Evolutionary conservation across 1,140 invertebrate species (phyloP).

Genomic region (Cataglyphis hispanica): DNA sequence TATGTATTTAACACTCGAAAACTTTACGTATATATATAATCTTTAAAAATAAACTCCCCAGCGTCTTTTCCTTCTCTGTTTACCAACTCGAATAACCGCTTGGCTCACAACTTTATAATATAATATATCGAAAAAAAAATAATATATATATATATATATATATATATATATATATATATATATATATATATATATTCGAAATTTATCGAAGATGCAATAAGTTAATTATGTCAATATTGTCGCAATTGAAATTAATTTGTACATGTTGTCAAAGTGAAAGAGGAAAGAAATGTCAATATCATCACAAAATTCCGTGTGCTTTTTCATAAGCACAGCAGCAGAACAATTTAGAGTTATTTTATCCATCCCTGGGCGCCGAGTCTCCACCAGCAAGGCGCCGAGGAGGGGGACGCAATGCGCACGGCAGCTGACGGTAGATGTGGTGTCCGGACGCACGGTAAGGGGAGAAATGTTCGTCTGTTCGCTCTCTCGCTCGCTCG

Average conservation of each 20-base stretch:
- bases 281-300: not conserved
- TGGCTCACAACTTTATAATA: not conserved
- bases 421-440: slow-evolving; percentile 53
- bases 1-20: not conserved
- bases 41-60: slow-evolving; percentile 31
- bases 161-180: too few species aligned
- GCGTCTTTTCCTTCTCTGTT: not conserved
- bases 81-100: not conserved
- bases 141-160: too few species aligned
- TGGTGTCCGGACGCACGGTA: slow-evolving; percentile 38
- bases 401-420: slow-evolving; percentile 40
- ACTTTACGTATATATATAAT: not conserved
- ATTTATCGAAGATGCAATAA: not conserved
- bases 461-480: slow-evolving; percentile 40
- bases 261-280: not conserved
- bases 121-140: not conserved
- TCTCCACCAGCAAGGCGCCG: slow-evolving; percentile 6
- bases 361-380: slow-evolving; percentile 43
- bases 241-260: not conserved
- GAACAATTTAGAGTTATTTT: slow-evolving; percentile 24
- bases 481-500: slow-evolving; percentile 14
- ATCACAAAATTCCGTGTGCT: not conserved
- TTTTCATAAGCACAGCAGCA: not conserved
- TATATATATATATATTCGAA: too few species aligned
- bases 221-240: not conserved